These are phyloP conservation scores for Gallinago jamesoni DNA, from an alignment of 2,113 vertebrate species.

Conservation along the genomic window DNA sequence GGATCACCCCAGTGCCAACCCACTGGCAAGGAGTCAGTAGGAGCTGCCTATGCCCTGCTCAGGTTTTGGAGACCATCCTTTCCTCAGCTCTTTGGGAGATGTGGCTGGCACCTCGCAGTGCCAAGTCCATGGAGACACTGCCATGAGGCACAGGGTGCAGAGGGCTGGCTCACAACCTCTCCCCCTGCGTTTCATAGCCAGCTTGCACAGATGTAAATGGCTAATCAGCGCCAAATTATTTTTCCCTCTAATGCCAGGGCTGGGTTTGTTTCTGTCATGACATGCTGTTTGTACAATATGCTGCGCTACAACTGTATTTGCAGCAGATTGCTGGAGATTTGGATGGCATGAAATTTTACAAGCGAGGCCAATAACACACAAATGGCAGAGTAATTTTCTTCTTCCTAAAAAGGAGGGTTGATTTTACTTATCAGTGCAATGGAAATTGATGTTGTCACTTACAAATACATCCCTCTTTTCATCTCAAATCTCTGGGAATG, in stretches of 20 bases:
- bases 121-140: neutral
- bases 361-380: neutral
- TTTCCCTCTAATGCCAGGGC: neutral
- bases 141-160: accelerated
- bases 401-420: neutral
- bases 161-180: neutral
- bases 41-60: neutral
- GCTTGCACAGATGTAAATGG: neutral
- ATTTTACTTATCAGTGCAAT: neutral
- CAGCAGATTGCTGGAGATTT: neutral
- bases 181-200: neutral
- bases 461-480: neutral
- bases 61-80: neutral
- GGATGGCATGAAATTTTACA: neutral
- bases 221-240: neutral
- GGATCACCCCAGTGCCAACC: accelerated
- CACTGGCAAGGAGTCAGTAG: neutral
- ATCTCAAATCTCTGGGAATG: neutral
- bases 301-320: neutral
- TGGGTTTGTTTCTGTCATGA: neutral
- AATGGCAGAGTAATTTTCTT: neutral
- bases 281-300: neutral
- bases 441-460: neutral
- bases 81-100: neutral
- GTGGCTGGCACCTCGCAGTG: accelerated